phyloP scores from a whole-genome alignment of 2,888 invertebrate genomes.

The Melinaea marsaeus region DNA sequence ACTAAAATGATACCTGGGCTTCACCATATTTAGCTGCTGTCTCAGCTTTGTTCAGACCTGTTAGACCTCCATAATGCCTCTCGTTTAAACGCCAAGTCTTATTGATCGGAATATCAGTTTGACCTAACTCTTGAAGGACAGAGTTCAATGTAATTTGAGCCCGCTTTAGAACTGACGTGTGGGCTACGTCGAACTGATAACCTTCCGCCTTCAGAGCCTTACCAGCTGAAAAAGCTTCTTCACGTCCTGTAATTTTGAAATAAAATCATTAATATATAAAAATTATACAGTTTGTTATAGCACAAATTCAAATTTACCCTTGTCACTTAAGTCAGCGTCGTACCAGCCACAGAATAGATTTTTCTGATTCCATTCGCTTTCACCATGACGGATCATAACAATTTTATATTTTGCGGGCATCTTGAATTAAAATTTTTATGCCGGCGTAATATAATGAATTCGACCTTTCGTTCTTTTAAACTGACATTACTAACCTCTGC shows the following conservation, averaged over 20 bases:
- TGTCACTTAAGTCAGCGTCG: constrained; percentile 82
- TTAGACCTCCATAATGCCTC: constrained; percentile 91
- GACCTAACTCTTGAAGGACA: constrained; percentile 82
- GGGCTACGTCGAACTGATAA: constrained; percentile 86
- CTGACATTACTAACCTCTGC: constrained; percentile 58
- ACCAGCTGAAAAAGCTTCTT: constrained; percentile 84
- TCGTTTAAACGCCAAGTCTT: constrained; percentile 92
- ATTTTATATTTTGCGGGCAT: constrained; percentile 78
- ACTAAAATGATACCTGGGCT: constrained; percentile 77
- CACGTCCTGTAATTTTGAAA: constrained; percentile 68
- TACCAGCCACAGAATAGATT: constrained; percentile 87
- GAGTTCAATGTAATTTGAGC: constrained; percentile 85
- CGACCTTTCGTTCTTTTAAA: constrained; percentile 6
- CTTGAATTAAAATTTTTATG: constrained; percentile 31
- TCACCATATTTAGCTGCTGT: constrained; percentile 92
- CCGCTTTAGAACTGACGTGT: constrained; percentile 87
- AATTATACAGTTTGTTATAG: not conserved
- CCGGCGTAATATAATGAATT: constrained; percentile 34
- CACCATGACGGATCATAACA: constrained; percentile 86
- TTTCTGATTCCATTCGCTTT: constrained; percentile 86
- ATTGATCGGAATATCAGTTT: constrained; percentile 81
- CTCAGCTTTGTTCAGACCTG: constrained; percentile 90
- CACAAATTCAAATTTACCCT: constrained; percentile 67
- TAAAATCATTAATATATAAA: constrained; percentile 3
- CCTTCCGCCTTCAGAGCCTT: constrained; percentile 83